Percentiles rank a stretch among this genome's conserved stretches.
Evolutionary conservation across 2,797 vertebrate genomes (phyloP).

Genomic region (Tapera naevia): DNA sequence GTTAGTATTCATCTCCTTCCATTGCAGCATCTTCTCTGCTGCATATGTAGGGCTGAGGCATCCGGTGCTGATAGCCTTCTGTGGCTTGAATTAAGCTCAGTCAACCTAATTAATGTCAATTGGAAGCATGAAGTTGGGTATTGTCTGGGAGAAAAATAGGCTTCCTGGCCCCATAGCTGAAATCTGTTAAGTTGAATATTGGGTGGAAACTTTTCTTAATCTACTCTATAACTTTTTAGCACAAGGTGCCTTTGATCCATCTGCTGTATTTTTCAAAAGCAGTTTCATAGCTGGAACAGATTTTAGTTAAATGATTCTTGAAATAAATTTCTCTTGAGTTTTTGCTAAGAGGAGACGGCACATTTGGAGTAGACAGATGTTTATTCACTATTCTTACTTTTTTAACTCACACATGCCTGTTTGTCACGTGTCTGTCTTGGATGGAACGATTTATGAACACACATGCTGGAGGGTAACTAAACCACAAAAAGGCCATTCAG

Average conservation of each 20-base stretch:
- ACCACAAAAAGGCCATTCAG: background rate
- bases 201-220: background rate
- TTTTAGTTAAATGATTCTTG: background rate
- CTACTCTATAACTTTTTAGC: background rate
- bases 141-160: background rate
- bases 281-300: background rate
- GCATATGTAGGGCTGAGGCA: background rate
- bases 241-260: background rate
- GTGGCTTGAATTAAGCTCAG: background rate
- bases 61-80: too few relatives aligned
- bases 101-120: background rate
- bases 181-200: background rate
- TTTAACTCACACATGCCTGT: background rate
- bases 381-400: background rate
- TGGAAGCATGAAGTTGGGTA: background rate
- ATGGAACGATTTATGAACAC: background rate
- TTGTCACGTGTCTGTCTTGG: background rate
- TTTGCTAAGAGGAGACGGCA: background rate
- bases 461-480: background rate
- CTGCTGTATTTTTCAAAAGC: background rate
- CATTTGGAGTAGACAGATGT: background rate
- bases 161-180: background rate
- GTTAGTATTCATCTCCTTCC: background rate
- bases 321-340: background rate
- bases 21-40: fast-evolving